Evolutionary conservation across 1,140 invertebrate genomes (phyloP), one percentile per base, ranked within the genome.

Genomic region (Heliconius himera): DNA sequence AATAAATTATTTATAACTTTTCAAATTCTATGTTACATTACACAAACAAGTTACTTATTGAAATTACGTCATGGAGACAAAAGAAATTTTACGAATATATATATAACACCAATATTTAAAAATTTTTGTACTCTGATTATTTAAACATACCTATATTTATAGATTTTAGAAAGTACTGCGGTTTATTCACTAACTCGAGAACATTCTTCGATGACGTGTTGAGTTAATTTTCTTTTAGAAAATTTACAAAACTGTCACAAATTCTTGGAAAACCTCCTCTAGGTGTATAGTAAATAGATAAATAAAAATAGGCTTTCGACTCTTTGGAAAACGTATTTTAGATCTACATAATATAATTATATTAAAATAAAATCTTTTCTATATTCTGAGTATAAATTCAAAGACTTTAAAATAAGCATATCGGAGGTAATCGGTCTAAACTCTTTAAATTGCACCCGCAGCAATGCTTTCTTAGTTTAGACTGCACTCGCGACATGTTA

Each of bases 211-310:
- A 46, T 56, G 81, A 83, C 83, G 79, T 85, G 83, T 85, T 85
- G 82, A 83, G 54, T 85, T 76, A 80, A 83, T 85, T 85, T 85
- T 85, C 82, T 66, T 33, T 38, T 33, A 74, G 82, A 83, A 85
- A 85, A 80, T 85, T 83, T 66, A 82, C 72, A 76, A 84, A 84
- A 84, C 83, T 85, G 81, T 85, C 80, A 8, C 18, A 49, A 49
- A 54, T 3, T 54, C 73, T 74, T 33, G 22, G 26, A 26, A 72
- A 5, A n/a, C 36, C 70, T 72, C 70, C 41, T 76, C 74, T 76
- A 60, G 36, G 49, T 29, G 33, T 72, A 36, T 20, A 72, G 8
- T 22, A 72, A 33, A 26, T 66, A n/a, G 18, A 51, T 51, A 20
- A 51, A 51, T 18, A 51, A 51, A 51, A 66, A 26, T 66, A 66